Base-by-base conservation (phyloP, 2,113 vertebrate species). In the Plotosus lineatus region DNA sequence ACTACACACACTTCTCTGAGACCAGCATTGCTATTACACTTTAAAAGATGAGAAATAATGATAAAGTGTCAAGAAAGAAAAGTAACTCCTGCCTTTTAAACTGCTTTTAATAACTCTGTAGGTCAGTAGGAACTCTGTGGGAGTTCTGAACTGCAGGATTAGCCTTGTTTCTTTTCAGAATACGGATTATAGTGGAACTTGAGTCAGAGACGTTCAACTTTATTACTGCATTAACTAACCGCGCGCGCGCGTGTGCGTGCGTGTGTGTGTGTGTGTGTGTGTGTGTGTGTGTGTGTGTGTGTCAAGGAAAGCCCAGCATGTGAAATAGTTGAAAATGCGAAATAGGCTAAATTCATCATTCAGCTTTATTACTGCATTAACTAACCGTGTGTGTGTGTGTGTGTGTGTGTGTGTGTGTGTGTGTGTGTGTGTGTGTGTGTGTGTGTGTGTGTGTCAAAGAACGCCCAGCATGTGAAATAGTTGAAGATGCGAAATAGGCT, bases 341-440 rank as follows among this genome's bases (percentile, higher is more conserved):
- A n/a, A n/a, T n/a, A n/a, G n/a, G n/a, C n/a, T n/a, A n/a, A n/a
- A n/a, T n/a, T n/a, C n/a, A n/a, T n/a, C n/a, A n/a, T n/a, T n/a
- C n/a, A n/a, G n/a, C n/a, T n/a, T n/a, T n/a, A 46, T 71, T 48
- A 26, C 14, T 19, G 15, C 28, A 71, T 4, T 48, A 71, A 71
- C 23, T 4, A 55, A 42, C 2, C 10, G 33, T 28, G 58, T 61
- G 58, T 61, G 31, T 61, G 28, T 61, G 58, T 33, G 58, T 60
- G 28, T 60, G 58, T 61, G 28, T 61, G 58, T 60, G 58, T 61
- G 28, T 61, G 58, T 63, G 31, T 36, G 31, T 63, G 60, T 63
- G 58, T 61, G 58, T 36, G 60, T 63, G 60, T 61, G 40, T 42
- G 23, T 68, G 38, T 28, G 23, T 56, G 53, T 56, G 6, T 56